These are phyloP conservation scores for Deilephila porcellus DNA, from an alignment of 2,888 invertebrate species.

Conservation along the genomic window DNA sequence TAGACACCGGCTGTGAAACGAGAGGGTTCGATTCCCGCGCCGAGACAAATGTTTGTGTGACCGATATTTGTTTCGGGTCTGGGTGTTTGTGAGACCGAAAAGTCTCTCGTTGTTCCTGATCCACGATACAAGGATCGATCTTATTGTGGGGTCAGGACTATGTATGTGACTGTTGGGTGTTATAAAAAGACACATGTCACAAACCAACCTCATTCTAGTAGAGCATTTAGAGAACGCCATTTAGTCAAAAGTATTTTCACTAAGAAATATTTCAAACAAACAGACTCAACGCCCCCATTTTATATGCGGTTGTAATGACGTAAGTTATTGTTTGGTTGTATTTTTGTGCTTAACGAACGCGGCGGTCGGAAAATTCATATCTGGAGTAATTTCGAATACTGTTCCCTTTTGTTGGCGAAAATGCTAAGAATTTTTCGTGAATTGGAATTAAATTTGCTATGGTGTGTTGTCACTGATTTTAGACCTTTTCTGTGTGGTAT, in stretches of 20 bases:
- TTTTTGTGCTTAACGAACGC: constrained; percentile 31
- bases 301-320: constrained; percentile 3
- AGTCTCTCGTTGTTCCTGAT: too few species aligned
- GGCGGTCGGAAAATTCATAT: constrained; percentile 22
- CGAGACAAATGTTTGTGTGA: too few species aligned
- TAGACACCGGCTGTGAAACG: too few species aligned
- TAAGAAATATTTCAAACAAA: constrained; percentile 12
- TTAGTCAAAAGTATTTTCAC: background rate
- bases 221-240: background rate
- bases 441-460: constrained; percentile 2
- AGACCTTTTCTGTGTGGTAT: too few species aligned
- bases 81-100: too few species aligned
- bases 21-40: too few species aligned
- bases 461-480: background rate
- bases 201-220: background rate
- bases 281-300: background rate
- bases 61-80: too few species aligned
- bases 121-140: too few species aligned
- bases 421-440: background rate
- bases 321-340: constrained; percentile 34
- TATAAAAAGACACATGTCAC: too few species aligned
- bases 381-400: constrained; percentile 31
- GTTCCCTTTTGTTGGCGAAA: constrained; percentile 24
- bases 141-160: too few species aligned
- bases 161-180: too few species aligned